phyloP scores from a whole-genome alignment of 2,888 invertebrate genomes.

The Spodoptera littoralis region DNA sequence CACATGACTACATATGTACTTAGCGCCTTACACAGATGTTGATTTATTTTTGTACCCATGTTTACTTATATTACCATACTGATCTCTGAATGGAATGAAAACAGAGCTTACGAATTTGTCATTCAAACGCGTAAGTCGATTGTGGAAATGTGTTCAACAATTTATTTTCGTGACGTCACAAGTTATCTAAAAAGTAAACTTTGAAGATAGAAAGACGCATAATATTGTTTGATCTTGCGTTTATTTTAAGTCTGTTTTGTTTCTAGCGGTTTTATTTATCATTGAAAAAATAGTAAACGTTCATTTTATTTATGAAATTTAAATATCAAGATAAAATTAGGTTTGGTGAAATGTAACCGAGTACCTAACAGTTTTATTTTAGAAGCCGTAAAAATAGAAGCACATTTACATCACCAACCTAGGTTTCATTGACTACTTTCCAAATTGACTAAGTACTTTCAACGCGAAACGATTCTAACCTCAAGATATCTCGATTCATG shows the following conservation, averaged over 20 bases:
- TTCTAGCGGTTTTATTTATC: no score
- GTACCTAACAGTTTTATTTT: no score
- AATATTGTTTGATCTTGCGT: no score
- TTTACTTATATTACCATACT: slow-evolving; percentile 42
- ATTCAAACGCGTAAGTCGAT: slow-evolving; percentile 35
- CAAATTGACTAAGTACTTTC: slow-evolving; percentile 8
- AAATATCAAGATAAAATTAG: no score
- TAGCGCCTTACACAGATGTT: slow-evolving; percentile 33
- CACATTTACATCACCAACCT: not conserved
- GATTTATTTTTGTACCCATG: slow-evolving; percentile 46
- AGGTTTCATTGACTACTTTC: no score
- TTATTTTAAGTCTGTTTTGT: no score
- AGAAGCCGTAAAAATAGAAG: not conserved
- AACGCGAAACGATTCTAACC: slow-evolving; percentile 8
- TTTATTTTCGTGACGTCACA: slow-evolving; percentile 8
- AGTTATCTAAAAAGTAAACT: no score
- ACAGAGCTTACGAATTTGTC: slow-evolving; percentile 40
- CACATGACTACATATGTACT: slow-evolving; percentile 31
- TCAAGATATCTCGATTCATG: slow-evolving; percentile 18
- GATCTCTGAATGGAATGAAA: slow-evolving; percentile 41
- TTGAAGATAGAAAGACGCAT: not conserved
- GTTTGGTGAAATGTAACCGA: no score
- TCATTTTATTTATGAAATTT: no score
- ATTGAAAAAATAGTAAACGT: no score
- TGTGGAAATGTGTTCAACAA: slow-evolving; percentile 15